Evolutionary conservation across 2,113 vertebrate genomes (phyloP), one percentile per base, ranked within the genome.

Genomic region (Phrynosoma platyrhinos): DNA sequence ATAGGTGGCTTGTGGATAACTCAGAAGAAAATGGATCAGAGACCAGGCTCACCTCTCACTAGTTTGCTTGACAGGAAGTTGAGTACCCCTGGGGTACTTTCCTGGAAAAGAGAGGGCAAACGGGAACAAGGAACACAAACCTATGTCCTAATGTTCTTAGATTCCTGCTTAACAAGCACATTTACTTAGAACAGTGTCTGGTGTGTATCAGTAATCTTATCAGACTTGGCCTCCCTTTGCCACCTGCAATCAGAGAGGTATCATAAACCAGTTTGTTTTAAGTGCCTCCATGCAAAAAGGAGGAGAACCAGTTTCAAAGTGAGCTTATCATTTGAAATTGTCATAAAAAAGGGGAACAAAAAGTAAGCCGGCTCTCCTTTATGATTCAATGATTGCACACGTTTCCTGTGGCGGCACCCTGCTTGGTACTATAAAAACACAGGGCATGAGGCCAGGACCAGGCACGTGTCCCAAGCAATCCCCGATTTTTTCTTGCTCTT

Each of bases 121-220:
- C 62, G 72, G 91, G 85, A 90, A 91, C 87, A 40, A 93, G 68
- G 87, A 89, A 88, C 93, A 83, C 91, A 95, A 87, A 83, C 62
- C 92, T 94, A 95, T 91, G 92, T 78, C 76, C 87, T 69, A n/a
- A 86, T 93, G 88, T 92, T 91, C 93, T 90, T 90, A 95, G 92
- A 96, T 95, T 95, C 94, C 90, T 95, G 91, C 90, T 86, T 93
- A 94, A 94, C 93, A 87, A 94, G 89, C 91, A 86, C 92, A 86
- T 94, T 94, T 89, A 82, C 90, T 94, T 72, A 62, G 47, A 68
- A 62, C 74, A 0, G 2, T 0, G 80, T 80, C 87, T 86, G 93
- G 55, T 87, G 83, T 69, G 0, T 93, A 94, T 94, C 94, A 92
- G 87, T 66, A 91, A 87, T 91, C 92, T 96, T 95, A 96, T 95